Evolutionary conservation across 2,797 vertebrate genomes (phyloP), one percentile per base, ranked within the genome.

Genomic region (Masticophis lateralis): DNA sequence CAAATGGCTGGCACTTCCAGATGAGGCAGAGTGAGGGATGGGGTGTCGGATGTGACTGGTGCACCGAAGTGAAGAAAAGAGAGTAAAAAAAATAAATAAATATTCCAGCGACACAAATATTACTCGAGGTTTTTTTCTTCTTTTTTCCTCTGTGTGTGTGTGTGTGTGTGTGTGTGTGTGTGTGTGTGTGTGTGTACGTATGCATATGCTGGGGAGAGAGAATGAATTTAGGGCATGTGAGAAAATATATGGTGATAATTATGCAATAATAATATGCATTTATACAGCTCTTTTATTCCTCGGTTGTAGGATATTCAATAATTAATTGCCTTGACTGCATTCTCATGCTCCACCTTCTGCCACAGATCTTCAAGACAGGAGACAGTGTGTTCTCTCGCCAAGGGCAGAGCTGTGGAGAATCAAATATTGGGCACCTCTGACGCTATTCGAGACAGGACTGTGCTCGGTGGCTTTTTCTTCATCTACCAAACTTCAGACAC

Each of bases 201-300:
- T 1, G 27, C 10, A 6, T 37, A 25, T 13, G 27, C 1, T 32
- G 5, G 37, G 11, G 55, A 12, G 32, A 28, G 55, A 16, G 86
- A 37, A 83, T 6, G 61, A 87, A 86, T 91, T 83, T 69, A n/a
- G 53, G 86, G 83, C 53, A 4, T n/a, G 63, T 12, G 55, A 51
- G 79, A 47, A 90, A 93, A 93, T 74, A 63, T 91, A 88, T 79
- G 92, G 61, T 4, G 28, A 66, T 93, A 93, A 93, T 93, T 93
- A 91, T 87, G 89, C 92, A 74, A 87, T 91, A 91, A 93, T 93
- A 57, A 93, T 93, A 91, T 93, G 92, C 92, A 91, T 93, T 93
- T 91, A 91, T 93, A 87, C 92, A 51, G 89, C 92, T 88, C 59
- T 88, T 74, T 90, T 53, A 87, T 88, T 63, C 92, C 53, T 87